Conservation (phyloP, 2,797 vertebrate genomes). For the Sebastes itinus region DNA sequence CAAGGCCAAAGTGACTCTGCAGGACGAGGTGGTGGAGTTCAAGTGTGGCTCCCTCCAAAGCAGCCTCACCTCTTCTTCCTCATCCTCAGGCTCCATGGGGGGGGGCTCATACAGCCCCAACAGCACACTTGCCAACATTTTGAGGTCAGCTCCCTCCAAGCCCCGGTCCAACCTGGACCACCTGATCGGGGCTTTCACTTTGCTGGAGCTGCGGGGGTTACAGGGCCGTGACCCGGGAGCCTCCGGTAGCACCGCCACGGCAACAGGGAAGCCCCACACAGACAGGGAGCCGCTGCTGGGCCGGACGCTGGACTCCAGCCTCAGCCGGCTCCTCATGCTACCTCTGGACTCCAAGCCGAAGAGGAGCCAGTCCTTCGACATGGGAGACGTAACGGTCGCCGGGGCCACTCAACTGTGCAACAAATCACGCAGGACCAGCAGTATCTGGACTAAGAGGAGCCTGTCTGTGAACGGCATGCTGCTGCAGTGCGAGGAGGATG, state of each 20-base stretch:
- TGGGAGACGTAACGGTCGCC: conserved; percentile 83
- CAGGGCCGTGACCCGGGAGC: conserved; percentile 80
- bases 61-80: conserved; percentile 88
- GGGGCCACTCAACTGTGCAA: conserved; percentile 74
- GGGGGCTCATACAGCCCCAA: conserved; percentile 85
- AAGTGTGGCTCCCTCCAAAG: conserved; percentile 86
- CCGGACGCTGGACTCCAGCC: conserved; percentile 83
- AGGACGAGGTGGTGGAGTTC: conserved; percentile 88
- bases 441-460: conserved; percentile 95
- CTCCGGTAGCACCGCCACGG: conserved; percentile 23
- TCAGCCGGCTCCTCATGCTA: conserved; percentile 88
- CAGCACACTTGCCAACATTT: conserved; percentile 86
- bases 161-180: conserved; percentile 89
- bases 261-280: conserved; percentile 75
- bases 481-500: conserved; percentile 89
- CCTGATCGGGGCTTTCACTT: conserved; percentile 91
- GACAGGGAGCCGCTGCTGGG: conserved; percentile 93
- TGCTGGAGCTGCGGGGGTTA: conserved; percentile 89
- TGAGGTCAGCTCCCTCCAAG: conserved; percentile 85
- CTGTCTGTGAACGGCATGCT: conserved; percentile 94
- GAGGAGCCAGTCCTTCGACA: conserved; percentile 95
- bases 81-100: conserved; percentile 83
- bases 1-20: conserved; percentile 84
- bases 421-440: conserved; percentile 89
- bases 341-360: conserved; percentile 90